phyloP scores from a whole-genome alignment of 1,140 invertebrate genomes.

The Radopholus similis region DNA sequence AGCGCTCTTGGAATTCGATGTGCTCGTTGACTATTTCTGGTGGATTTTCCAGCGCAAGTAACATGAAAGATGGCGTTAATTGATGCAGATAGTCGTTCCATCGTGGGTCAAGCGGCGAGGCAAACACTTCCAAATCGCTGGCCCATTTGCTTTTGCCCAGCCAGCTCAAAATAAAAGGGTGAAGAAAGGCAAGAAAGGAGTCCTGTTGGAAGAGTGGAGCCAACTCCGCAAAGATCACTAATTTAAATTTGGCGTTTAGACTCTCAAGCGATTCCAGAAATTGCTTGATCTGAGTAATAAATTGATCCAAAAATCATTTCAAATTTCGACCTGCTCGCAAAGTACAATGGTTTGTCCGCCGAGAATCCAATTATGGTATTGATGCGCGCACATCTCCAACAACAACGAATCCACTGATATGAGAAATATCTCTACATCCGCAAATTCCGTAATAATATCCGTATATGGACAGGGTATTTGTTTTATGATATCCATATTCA shows the following conservation, averaged over 20 bases:
- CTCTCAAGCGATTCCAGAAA: constrained; percentile 46
- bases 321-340: constrained; percentile 40
- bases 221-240: constrained; percentile 54
- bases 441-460: constrained; percentile 57
- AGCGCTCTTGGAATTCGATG: constrained; percentile 31
- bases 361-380: constrained; percentile 57
- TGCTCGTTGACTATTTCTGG: constrained; percentile 30
- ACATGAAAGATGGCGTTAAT: constrained; percentile 55
- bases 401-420: constrained; percentile 55
- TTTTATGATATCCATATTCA: constrained; percentile 25
- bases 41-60: constrained; percentile 48
- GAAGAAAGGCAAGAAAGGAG: constrained; percentile 45
- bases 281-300: constrained; percentile 28
- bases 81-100: constrained; percentile 51
- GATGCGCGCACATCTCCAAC: constrained; percentile 51
- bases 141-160: constrained; percentile 31
- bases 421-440: constrained; percentile 59
- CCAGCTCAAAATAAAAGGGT: constrained; percentile 40
- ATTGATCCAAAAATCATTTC: neutral
- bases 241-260: constrained; percentile 56
- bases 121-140: constrained; percentile 43
- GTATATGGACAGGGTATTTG: constrained; percentile 41
- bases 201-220: constrained; percentile 42
- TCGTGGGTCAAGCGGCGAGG: constrained; percentile 43
- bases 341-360: constrained; percentile 57